Evolutionary conservation across 2,797 vertebrate species (phyloP), one percentile per base, ranked within the genome.

Genomic region (Podargus strigoides): DNA sequence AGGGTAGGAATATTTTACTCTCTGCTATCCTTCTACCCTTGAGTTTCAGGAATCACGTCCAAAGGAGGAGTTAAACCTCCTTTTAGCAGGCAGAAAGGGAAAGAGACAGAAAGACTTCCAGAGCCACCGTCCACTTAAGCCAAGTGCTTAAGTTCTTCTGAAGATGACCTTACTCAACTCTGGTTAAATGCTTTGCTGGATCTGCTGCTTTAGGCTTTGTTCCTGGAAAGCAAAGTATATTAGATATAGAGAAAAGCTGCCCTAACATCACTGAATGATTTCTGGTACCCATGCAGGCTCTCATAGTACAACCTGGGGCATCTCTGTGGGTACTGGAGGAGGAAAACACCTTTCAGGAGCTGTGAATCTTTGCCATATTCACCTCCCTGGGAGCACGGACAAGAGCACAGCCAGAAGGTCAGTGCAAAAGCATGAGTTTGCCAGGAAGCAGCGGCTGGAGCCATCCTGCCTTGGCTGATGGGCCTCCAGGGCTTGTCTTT

Each of bases 401-500:
- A 28, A 59, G 59, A 2, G 79, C 52, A 3, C 10, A 52, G 81
- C 70, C 70, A 44, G 85, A 4, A 75, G 93, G 86, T 56, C 67
- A 14, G 55, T 0, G 63, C 67, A 24, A 2, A 39, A 9, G 47
- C 7, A 1, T 5, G 85, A 8, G 26, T 18, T 60, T 69, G 87
- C 89, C 85, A 44, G 87, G 83, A 23, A 68, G 47, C 4, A 0
- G 36, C 1, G 4, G 69, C 50, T 72, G 7, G 44, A 95, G 83
- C 80, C 73, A 18, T 81, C 87, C 59, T 84, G 85, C 91, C 73
- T 82, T 10, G 62, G 90, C 94, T 86, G 85, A 14, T 14, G 13
- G 74, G 58, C 75, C 95, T 78, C 88, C 20, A 79, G 81, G 94
- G 78, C 90, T 94, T 22, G 75, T 87, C 86, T 87, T 32, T 18